These are phyloP conservation scores for Stigmatopora argus DNA, from an alignment of 2,113 vertebrate species.

Conservation along the genomic window DNA sequence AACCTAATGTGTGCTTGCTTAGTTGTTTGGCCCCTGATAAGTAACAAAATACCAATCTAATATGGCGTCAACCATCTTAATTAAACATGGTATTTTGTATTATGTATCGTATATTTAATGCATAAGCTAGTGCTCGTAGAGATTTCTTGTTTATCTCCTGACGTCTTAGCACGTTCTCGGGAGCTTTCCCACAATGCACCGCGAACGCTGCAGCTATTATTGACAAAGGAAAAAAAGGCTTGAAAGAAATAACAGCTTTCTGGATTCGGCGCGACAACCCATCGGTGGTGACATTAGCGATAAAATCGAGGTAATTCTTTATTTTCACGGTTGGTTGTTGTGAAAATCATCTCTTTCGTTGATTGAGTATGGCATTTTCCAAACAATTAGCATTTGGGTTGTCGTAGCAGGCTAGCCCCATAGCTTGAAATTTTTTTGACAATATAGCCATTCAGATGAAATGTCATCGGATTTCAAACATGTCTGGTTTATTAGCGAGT, in stretches of 20 bases:
- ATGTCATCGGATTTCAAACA: not conserved
- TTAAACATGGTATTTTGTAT: not conserved
- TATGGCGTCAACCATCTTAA: not conserved
- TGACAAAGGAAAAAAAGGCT: slow-evolving; percentile 60
- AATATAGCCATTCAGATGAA: too few species aligned
- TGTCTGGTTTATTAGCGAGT: not conserved
- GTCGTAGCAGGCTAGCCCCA: not conserved
- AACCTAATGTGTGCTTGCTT: not conserved
- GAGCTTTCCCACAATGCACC: slow-evolving; percentile 70
- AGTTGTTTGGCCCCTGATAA: not conserved
- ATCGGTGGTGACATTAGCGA: not conserved
- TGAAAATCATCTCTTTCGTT: not conserved
- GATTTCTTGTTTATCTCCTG: slow-evolving; percentile 6
- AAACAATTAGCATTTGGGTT: not conserved
- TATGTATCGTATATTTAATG: not conserved
- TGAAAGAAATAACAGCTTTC: slow-evolving; percentile 57
- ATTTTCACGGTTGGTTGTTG: not conserved
- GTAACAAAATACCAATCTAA: not conserved
- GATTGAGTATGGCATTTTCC: slow-evolving; percentile 5
- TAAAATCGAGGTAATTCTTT: slow-evolving; percentile 45
- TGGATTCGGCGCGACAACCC: slow-evolving; percentile 32
- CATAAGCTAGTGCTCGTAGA: too few species aligned
- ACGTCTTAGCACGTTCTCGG: slow-evolving; percentile 39
- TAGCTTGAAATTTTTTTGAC: not conserved
- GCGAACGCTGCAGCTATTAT: slow-evolving; percentile 62